phyloP scores from a whole-genome alignment of 2,888 invertebrate genomes.

The Mythimna pallens region DNA sequence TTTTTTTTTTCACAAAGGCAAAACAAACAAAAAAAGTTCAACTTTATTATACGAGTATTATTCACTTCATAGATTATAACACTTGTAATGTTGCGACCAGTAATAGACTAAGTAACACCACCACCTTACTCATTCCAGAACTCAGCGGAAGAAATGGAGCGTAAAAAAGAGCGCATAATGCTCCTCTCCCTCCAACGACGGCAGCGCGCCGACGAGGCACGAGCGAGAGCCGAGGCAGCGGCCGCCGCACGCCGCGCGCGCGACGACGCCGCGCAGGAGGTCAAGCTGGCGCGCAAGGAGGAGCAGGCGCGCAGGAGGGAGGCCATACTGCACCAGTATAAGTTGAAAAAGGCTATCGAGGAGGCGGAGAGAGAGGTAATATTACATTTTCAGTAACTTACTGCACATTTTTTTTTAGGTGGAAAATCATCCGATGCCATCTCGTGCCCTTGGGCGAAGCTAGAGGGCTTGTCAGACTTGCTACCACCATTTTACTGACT shows the following conservation, averaged over 20 bases:
- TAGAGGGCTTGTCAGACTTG: too few relatives aligned
- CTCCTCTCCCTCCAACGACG: conserved; percentile 96
- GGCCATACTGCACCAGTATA: conserved; percentile 97
- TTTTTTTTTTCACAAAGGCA: too few relatives aligned
- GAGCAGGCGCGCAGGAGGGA: conserved; percentile 97
- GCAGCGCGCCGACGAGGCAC: conserved; percentile 97
- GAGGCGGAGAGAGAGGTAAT: conserved; percentile 96
- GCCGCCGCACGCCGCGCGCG: conserved; percentile 93
- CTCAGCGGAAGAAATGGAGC: conserved; percentile 97
- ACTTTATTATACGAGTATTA: too few relatives aligned
- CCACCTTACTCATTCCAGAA: conserved; percentile 88
- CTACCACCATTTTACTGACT: too few relatives aligned
- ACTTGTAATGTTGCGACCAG: too few relatives aligned
- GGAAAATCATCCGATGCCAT: too few relatives aligned
- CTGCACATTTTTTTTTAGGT: neutral
- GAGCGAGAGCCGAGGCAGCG: conserved; percentile 94
- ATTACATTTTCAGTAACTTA: neutral
- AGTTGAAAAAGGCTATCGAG: conserved; percentile 97
- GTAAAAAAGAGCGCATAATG: conserved; percentile 97
- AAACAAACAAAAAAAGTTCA: too few relatives aligned
- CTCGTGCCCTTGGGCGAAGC: too few relatives aligned
- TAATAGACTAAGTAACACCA: neutral
- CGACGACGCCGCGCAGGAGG: conserved; percentile 94
- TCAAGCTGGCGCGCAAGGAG: conserved; percentile 93
- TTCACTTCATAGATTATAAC: too few relatives aligned